Percentiles rank a stretch among this genome's conserved stretches.
Evolutionary conservation across 2,113 vertebrate species (phyloP).

Genomic region (Ornithorhynchus anatinus): DNA sequence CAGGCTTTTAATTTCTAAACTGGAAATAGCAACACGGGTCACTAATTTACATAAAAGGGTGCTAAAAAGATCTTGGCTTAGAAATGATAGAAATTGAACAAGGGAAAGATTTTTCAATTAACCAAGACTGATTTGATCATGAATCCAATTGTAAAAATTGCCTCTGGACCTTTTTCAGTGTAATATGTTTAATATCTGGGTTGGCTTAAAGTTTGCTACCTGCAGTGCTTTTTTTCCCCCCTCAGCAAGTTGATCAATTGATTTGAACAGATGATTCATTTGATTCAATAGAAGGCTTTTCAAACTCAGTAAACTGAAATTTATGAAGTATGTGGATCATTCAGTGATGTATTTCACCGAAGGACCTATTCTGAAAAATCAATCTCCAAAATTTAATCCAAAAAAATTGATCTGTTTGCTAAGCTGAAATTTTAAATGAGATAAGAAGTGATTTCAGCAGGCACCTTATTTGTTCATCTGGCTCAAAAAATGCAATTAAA

Average conservation of each 20-base stretch:
- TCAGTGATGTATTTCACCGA: not conserved
- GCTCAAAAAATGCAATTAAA: not conserved
- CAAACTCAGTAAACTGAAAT: not conserved
- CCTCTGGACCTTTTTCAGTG: not conserved
- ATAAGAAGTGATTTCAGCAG: too few species aligned
- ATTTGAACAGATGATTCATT: not conserved
- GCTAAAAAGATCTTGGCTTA: too few species aligned
- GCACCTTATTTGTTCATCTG: not conserved
- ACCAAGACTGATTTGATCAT: not conserved
- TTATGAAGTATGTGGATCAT: not conserved
- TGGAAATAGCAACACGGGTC: too few species aligned
- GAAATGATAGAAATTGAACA: not conserved
- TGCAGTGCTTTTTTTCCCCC: too few species aligned
- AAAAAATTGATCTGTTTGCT: too few species aligned
- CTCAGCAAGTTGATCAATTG: not conserved
- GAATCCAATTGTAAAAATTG: not conserved
- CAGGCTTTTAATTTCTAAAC: too few species aligned
- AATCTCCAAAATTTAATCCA: not conserved
- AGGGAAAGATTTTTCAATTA: constrained; percentile 4
- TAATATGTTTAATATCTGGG: not conserved
- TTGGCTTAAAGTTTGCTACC: too few species aligned
- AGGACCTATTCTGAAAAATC: not conserved
- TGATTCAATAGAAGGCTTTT: not conserved
- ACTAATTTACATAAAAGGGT: too few species aligned
- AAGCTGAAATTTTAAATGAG: too few species aligned